Evolutionary conservation across 2,888 invertebrate genomes (phyloP), one percentile per base, ranked within the genome.

Genomic region (Bembecia ichneumoniformis): DNA sequence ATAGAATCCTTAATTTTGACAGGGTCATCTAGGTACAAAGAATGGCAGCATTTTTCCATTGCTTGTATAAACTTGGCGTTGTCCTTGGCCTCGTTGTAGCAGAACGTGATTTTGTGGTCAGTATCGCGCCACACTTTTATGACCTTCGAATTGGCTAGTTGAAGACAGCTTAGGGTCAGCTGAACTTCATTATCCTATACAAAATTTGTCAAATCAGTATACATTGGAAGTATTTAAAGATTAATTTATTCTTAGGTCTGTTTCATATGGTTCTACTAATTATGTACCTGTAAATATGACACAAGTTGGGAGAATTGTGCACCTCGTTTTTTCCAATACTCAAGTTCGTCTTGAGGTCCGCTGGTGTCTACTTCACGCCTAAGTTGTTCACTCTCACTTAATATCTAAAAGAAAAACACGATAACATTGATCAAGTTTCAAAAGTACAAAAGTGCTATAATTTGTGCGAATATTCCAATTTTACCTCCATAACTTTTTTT

Each of bases 281-380:
- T 4, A 17, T 28, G 9, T 50, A 90, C 91, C 81, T 93, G 91
- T 52, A 96, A 83, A 69, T 94, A 93, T 3, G 92, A 90, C 10
- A 94, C 90, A 0, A 96, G 90, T 71, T 96, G 95, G 4, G 95
- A 96, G 74, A 98, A 97, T 71, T 96, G 96, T 0, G 97, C 96
- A 40, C 96, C 96, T 35, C 98, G 89, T 64, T 95, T 94, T 80
- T 98, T 98, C 98, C 98, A 98, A 77, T 98, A 98, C 64, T 96
- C 96, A 40, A 98, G 86, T 71, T 98, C 98, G 66, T 98, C 97
- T 68, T 97, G 95, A 0, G 98, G 98, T 0, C 97, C 97, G 49
- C 94, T 94, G 3, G 94, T 93, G 73, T 98, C 97, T 52, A 96
- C 96, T 73, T 98, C 98, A 43, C 95, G 91, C 49, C 97, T 89